Conservation (phyloP, 2,888 invertebrate species). For the Cybosia mesomella region DNA sequence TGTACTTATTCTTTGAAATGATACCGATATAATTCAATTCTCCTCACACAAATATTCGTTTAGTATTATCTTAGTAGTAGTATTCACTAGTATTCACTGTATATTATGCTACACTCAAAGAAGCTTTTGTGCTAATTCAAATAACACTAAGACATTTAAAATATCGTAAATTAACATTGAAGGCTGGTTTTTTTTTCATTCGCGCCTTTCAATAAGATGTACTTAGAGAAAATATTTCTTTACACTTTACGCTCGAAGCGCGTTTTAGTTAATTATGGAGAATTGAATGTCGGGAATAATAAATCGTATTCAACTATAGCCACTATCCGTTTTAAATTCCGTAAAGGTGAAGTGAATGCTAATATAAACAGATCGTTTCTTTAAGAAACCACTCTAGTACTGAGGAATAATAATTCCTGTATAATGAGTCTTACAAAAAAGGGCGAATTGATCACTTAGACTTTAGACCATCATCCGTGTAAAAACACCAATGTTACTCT, state of each 20-base stretch:
- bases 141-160: neutral
- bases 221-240: neutral
- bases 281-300: constrained; percentile 9
- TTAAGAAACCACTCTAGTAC: neutral
- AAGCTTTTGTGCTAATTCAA: constrained; percentile 1
- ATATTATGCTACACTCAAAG: neutral
- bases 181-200: neutral
- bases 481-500: constrained; percentile 10
- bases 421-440: constrained; percentile 10
- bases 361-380: constrained; percentile 2
- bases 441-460: neutral
- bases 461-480: neutral
- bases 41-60: neutral
- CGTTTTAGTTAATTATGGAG: neutral
- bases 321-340: constrained; percentile 20
- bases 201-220: neutral
- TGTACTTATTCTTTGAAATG: neutral
- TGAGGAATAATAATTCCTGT: constrained; percentile 6
- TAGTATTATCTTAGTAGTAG: no score
- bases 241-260: neutral
- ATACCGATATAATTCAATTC: neutral
- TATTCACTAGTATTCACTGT: no score
- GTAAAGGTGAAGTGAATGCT: constrained; percentile 12
- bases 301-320: constrained; percentile 17
- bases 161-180: neutral